Base-by-base conservation (phyloP, 2,113 vertebrate genomes). In the Origma solitaria region DNA sequence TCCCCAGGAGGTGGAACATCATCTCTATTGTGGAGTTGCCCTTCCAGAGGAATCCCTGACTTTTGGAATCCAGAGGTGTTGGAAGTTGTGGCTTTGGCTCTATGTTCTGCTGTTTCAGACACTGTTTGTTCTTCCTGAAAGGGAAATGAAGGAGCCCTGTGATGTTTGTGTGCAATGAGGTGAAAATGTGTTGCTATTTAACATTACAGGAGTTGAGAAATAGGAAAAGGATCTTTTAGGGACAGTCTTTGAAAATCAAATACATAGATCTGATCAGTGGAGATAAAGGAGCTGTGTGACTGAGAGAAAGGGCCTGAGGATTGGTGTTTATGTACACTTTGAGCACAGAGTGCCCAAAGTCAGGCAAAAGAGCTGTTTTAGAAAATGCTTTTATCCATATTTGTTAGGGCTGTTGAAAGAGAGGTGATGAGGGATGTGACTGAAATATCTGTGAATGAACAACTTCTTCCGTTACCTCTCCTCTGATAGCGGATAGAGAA, bases 11-110 rank as follows among this genome's bases (percentile, higher is more conserved):
- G 11, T 40, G 31, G 10, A 6, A 16, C 62, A 31, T 37, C 28
- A 5, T 18, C 25, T 6, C 1, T 9, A 0, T 28, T 1, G 0
- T 56, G 69, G 20, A 19, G 40, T 58, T 31, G 20, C 23, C 42
- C 11, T 56, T 44, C 31, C 45, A 42, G 60, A 57, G 65, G 19
- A 20, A 35, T 45, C 47, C 47, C 47, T 49, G 22, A 49, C 47
- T 61, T 71, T 31, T 38, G 64, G 75, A 61, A n/a, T n/a, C 2
- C 21, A 6, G 14, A 73, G 28, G 14, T 61, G 31, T 35, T 45
- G 35, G 42, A 70, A 89, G 14, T 42, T 12, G 0, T 11, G 64
- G 21, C 51, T 79, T 40, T 51, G 51, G 21, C 79, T 68, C 44
- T 20, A 49, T 23, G 25, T 28, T 64, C 21, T 68, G 69, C 51